A percentile compares a stretch with the other conserved stretches of the same genome.
Evolutionary conservation across 2,113 vertebrate species (phyloP).

Genomic region (Hucho hucho): DNA sequence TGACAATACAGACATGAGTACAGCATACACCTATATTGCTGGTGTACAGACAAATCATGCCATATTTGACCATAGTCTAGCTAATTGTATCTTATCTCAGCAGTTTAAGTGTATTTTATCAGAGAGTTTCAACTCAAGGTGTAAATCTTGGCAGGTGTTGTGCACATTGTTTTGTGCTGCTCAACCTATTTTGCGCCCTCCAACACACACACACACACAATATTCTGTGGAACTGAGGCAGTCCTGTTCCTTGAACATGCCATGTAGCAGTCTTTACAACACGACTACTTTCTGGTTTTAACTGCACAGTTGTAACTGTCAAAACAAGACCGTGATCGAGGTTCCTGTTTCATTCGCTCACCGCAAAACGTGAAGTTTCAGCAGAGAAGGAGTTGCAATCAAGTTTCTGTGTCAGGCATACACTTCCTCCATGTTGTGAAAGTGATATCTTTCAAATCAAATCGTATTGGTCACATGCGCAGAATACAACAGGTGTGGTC

Average conservation of each 20-base stretch:
- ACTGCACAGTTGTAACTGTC: constrained; percentile 53
- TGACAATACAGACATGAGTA: not conserved
- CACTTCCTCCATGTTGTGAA: not conserved
- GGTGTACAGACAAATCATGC: not conserved
- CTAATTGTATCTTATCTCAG: too few relatives aligned
- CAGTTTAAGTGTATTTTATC: not conserved
- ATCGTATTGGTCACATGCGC: too few relatives aligned
- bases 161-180: not conserved
- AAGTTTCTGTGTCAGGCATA: constrained; percentile 8
- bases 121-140: not conserved
- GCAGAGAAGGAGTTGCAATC: not conserved
- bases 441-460: not conserved
- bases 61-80: too few relatives aligned
- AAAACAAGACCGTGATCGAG: constrained; percentile 49
- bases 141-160: not conserved
- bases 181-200: not conserved
- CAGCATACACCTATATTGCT: not conserved
- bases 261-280: not conserved
- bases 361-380: constrained; percentile 40
- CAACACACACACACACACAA: not conserved
- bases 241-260: not conserved
- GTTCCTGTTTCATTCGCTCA: constrained; percentile 47
- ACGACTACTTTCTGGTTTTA: not conserved
- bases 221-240: not conserved
- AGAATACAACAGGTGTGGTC: too few relatives aligned